phyloP scores from a whole-genome alignment of 2,888 invertebrate genomes.

The Temnothorax rugatulus region DNA sequence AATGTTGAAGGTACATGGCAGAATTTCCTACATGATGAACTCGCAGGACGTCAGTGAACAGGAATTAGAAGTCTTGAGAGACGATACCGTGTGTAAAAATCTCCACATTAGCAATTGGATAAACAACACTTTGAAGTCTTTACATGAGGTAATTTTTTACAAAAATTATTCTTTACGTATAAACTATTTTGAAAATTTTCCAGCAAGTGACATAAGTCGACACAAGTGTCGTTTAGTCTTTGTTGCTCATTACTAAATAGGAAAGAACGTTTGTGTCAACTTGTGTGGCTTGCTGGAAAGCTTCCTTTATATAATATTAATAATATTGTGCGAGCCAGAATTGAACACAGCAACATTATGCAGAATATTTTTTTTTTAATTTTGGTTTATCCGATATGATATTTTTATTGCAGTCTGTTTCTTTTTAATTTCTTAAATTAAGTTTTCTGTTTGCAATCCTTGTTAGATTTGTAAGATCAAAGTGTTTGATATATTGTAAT shows the following conservation, averaged over 20 bases:
- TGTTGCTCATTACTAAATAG: too few species aligned
- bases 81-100: constrained; percentile 10
- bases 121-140: constrained; percentile 25
- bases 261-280: too few species aligned
- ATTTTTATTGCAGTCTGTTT: not conserved
- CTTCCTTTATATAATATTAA: not conserved
- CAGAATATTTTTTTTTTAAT: not conserved
- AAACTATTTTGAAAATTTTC: not conserved
- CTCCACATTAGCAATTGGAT: constrained; percentile 29
- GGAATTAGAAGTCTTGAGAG: constrained; percentile 10
- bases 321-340: not conserved
- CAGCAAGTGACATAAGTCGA: too few species aligned
- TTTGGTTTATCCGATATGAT: not conserved
- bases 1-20: not conserved
- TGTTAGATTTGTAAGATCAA: not conserved
- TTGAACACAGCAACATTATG: not conserved
- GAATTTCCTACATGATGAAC: not conserved
- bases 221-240: too few species aligned
- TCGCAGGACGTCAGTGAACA: constrained; percentile 25
- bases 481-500: not conserved
- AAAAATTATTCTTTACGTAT: not conserved
- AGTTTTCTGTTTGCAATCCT: not conserved
- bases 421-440: not conserved
- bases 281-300: too few species aligned
- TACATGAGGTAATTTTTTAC: constrained; percentile 6